Conservation (phyloP, 2,113 vertebrate species). For the Catharus fuscescens region DNA sequence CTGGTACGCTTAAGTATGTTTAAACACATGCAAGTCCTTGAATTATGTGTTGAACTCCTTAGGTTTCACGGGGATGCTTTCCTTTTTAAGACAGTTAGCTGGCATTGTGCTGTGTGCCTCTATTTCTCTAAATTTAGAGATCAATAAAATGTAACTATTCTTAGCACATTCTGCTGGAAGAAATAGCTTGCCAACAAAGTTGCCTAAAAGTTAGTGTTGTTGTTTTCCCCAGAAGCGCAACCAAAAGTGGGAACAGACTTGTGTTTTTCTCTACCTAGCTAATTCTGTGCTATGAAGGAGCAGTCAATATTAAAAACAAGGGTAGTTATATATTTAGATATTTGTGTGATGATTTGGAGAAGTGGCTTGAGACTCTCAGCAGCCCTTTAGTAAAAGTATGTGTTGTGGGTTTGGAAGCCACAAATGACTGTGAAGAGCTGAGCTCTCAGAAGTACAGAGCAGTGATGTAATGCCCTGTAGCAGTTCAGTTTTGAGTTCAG, state of each 20-base stretch:
- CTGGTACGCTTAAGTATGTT: neutral
- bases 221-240: rapidly evolving
- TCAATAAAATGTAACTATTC: neutral
- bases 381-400: neutral
- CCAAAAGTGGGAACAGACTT: neutral
- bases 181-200: neutral
- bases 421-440: neutral
- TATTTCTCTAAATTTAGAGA: neutral
- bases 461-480: neutral
- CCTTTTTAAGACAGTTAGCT: neutral
- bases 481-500: neutral
- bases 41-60: neutral
- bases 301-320: neutral
- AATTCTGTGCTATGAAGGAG: neutral
- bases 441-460: neutral
- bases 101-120: neutral
- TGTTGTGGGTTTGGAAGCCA: neutral
- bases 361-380: neutral
- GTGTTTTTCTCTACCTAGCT: neutral
- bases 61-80: neutral
- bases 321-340: neutral
- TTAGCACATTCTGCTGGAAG: neutral
- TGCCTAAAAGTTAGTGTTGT: neutral
- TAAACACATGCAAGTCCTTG: neutral
- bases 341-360: rapidly evolving